Conservation (phyloP, 2,888 invertebrate species). For the Lasioglossum malachurum region DNA sequence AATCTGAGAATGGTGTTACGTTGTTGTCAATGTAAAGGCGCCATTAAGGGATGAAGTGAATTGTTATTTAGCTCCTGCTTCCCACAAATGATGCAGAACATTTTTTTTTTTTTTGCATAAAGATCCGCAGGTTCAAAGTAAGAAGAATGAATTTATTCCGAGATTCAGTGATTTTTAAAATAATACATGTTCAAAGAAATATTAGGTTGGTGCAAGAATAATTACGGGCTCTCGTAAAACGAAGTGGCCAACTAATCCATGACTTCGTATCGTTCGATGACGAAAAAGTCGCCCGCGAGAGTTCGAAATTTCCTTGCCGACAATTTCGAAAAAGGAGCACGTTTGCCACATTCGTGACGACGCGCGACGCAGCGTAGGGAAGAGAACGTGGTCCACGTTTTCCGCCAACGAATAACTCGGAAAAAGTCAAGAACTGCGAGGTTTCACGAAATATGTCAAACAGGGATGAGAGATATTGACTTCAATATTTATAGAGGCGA, state of each 20-base stretch:
- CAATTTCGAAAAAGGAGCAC: slow-evolving; percentile 28
- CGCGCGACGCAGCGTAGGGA: background rate
- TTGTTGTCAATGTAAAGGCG: too few relatives aligned
- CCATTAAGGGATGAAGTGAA: too few relatives aligned
- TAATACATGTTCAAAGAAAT: too few relatives aligned
- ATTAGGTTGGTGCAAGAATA: too few relatives aligned
- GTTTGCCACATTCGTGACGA: slow-evolving; percentile 6
- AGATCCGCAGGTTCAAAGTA: too few relatives aligned
- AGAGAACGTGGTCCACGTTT: slow-evolving; percentile 30
- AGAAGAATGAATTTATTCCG: too few relatives aligned
- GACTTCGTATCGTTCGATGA: background rate
- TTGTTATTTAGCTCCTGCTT: too few relatives aligned
- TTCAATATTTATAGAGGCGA: slow-evolving; percentile 49
- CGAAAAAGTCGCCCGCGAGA: background rate
- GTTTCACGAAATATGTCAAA: slow-evolving; percentile 35
- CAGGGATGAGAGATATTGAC: slow-evolving; percentile 49
- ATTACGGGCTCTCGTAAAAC: background rate
- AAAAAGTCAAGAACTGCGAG: slow-evolving; percentile 30
- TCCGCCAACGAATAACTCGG: slow-evolving; percentile 32
- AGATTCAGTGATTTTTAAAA: too few relatives aligned
- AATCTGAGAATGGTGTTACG: too few relatives aligned
- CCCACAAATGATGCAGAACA: too few relatives aligned
- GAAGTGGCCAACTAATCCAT: background rate
- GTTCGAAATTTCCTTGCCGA: background rate
- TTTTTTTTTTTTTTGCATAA: too few relatives aligned